phyloP scores from a whole-genome alignment of 2,113 vertebrate genomes.

The Microtus pennsylvanicus region DNA sequence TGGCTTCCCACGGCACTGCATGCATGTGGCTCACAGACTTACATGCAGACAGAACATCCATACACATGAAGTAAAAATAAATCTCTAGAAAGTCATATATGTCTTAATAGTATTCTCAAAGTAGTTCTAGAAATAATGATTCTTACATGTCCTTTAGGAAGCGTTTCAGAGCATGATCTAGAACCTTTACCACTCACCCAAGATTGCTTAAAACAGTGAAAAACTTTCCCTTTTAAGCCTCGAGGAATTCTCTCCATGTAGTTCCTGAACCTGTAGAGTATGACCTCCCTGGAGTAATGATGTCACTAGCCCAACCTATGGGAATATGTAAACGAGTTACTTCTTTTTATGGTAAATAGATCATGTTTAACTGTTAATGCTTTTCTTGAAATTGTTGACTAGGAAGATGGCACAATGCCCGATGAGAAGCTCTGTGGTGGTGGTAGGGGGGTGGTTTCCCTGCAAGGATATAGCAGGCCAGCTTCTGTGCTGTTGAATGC shows the following conservation, averaged over 20 bases:
- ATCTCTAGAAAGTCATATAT: neutral
- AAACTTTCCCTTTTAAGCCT: neutral
- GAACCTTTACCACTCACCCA: neutral
- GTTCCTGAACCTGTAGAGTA: neutral
- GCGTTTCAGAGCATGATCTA: neutral
- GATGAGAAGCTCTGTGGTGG: neutral
- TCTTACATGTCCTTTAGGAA: neutral
- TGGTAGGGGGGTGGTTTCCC: too few species aligned
- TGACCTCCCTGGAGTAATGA: neutral
- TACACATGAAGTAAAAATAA: neutral
- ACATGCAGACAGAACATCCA: neutral
- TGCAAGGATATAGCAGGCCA: too few species aligned
- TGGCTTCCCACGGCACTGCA: neutral
- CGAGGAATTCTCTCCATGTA: neutral
- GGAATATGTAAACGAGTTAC: neutral
- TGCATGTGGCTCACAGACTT: neutral
- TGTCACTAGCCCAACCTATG: neutral
- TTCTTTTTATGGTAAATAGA: neutral
- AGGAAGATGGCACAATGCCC: neutral
- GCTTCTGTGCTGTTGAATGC: too few species aligned
- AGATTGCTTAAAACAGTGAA: neutral
- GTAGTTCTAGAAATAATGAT: neutral
- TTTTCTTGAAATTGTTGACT: neutral
- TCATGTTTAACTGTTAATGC: neutral
- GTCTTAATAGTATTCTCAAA: conserved; percentile 1